A percentile compares a stretch with the other conserved stretches of the same genome.
Evolutionary conservation across 2,113 vertebrate genomes (phyloP).

Genomic region (Pycnonotus jocosus): DNA sequence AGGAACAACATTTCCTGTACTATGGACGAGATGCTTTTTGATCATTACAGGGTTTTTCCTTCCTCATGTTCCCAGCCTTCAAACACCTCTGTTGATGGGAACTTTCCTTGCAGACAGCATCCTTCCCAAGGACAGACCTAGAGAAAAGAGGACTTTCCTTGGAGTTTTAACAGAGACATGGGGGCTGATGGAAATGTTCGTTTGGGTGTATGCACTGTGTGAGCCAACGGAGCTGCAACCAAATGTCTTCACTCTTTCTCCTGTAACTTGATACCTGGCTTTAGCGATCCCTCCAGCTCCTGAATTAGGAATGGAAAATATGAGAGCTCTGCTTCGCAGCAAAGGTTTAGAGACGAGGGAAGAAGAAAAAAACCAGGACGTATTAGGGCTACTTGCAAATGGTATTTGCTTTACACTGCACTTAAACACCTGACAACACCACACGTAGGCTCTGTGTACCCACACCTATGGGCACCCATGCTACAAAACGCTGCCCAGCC

Average conservation of each 20-base stretch:
- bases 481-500: not conserved
- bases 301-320: conserved; percentile 65
- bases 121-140: not conserved
- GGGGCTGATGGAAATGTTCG: not conserved
- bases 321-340: conserved; percentile 25
- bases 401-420: not conserved
- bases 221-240: conserved; percentile 37
- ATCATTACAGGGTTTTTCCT: not conserved
- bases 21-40: not conserved
- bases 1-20: conserved; percentile 2
- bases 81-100: not conserved
- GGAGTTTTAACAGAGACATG: not conserved
- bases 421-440: not conserved
- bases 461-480: accelerated
- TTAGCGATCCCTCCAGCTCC: conserved; percentile 40
- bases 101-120: not conserved
- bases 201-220: not conserved
- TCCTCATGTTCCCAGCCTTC: not conserved
- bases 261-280: conserved; percentile 56
- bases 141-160: not conserved
- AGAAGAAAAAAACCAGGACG: not conserved
- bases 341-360: not conserved
- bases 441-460: not conserved
- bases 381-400: not conserved
- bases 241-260: conserved; percentile 53